These are phyloP conservation scores for Diacarnus erythraeanus DNA, from an alignment of 37 sponge, comb jelly and placozoan genomes.

Conservation along the genomic window DNA sequence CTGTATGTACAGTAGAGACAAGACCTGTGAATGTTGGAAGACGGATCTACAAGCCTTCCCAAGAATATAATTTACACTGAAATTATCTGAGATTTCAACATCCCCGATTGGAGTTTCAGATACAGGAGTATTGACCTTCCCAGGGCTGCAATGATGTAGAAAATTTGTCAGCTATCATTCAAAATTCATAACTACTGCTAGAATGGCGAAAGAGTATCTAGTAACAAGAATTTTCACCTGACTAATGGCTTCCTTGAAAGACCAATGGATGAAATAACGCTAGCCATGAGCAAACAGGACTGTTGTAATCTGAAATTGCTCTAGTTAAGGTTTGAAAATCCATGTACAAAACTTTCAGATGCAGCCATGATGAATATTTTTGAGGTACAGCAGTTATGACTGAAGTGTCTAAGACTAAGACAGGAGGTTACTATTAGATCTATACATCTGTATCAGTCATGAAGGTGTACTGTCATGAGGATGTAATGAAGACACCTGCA, in stretches of 20 bases:
- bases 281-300: slow-evolving; percentile 61
- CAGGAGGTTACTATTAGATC: too few species aligned
- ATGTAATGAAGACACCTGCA: too few species aligned
- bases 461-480: too few species aligned
- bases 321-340: background rate
- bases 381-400: too few species aligned
- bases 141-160: slow-evolving; percentile 16
- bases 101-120: slow-evolving; percentile 9
- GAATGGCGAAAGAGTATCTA: too few species aligned
- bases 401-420: too few species aligned
- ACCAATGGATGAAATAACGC: slow-evolving; percentile 49
- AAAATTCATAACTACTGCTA: too few species aligned
- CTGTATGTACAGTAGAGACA: background rate
- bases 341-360: too few species aligned
- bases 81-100: slow-evolving; percentile 41
- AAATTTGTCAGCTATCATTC: too few species aligned
- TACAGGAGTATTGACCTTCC: slow-evolving; percentile 19
- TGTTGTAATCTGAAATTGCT: slow-evolving; percentile 44
- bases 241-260: slow-evolving; percentile 51
- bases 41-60: slow-evolving; percentile 45
- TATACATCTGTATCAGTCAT: too few species aligned
- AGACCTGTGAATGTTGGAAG: slow-evolving; percentile 42
- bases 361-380: too few species aligned
- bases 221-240: too few species aligned
- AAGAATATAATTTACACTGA: slow-evolving; percentile 32